Evolutionary conservation across 2,888 invertebrate genomes (phyloP).

Genomic region (Blastobasis lacticolella): DNA sequence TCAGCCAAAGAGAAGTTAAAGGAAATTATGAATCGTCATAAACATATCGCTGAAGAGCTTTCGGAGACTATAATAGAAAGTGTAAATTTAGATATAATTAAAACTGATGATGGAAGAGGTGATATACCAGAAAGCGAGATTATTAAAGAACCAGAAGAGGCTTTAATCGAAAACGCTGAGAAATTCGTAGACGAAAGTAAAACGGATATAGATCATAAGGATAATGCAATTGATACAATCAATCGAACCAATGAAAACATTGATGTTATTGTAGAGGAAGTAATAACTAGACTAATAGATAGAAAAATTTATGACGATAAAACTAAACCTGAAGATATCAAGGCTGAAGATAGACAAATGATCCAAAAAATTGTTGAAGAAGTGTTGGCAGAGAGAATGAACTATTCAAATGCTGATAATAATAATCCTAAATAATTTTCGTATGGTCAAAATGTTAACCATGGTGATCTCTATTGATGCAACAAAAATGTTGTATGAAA

Average conservation of each 20-base stretch:
- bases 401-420: slow-evolving; percentile 39
- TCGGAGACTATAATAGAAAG: slow-evolving; percentile 33
- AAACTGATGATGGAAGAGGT: slow-evolving; percentile 35
- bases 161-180: neutral
- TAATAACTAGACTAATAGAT: slow-evolving; percentile 57
- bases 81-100: slow-evolving; percentile 21
- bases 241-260: slow-evolving; percentile 45
- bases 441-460: too few species aligned
- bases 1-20: slow-evolving; percentile 67
- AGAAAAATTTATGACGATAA: slow-evolving; percentile 71
- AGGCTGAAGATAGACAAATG: slow-evolving; percentile 53
- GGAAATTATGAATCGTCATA: slow-evolving; percentile 66
- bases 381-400: slow-evolving; percentile 56
- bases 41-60: slow-evolving; percentile 54
- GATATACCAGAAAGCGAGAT: slow-evolving; percentile 44
- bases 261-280: slow-evolving; percentile 65
- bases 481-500: too few species aligned
- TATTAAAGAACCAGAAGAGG: slow-evolving; percentile 15
- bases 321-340: slow-evolving; percentile 64
- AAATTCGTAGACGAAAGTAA: neutral
- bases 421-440: slow-evolving; percentile 5
- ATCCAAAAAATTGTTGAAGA: slow-evolving; percentile 68
- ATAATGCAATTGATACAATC: slow-evolving; percentile 5
- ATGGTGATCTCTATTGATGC: too few species aligned
- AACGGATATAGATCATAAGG: neutral